A percentile compares a stretch with the other conserved stretches of the same genome.
These are phyloP conservation scores for Sphenopsis melanotis DNA, from an alignment of 2,797 vertebrate genomes.

Conservation along the genomic window DNA sequence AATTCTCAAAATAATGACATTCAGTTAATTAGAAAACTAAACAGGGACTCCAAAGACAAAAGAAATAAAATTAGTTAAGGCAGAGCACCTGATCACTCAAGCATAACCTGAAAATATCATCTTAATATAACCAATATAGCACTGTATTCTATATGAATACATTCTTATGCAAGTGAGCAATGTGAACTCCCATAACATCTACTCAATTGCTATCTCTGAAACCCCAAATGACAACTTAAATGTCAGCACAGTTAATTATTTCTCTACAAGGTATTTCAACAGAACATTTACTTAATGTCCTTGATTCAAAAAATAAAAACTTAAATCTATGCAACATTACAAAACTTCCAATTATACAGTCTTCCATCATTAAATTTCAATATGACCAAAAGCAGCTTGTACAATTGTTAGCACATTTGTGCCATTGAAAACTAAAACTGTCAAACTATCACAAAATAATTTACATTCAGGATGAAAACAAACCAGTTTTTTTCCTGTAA, in stretches of 20 bases:
- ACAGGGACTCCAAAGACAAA: not conserved
- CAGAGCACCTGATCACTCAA: not conserved
- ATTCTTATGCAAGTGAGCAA: constrained; percentile 4
- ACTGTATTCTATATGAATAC: not conserved
- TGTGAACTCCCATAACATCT: not conserved
- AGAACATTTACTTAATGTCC: not conserved
- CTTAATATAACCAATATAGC: not conserved
- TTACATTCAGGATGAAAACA: not conserved
- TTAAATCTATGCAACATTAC: not conserved
- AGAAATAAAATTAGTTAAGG: not conserved
- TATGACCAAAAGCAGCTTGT: not conserved
- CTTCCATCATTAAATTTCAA: not conserved
- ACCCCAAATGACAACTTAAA: constrained; percentile 26
- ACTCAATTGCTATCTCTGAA: not conserved
- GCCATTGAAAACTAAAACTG: not conserved
- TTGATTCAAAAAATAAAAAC: not conserved
- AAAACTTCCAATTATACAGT: not conserved
- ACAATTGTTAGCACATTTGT: not conserved
- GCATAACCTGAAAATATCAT: not conserved
- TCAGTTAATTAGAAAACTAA: not conserved
- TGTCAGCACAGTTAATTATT: constrained; percentile 51
- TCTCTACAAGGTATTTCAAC: constrained; percentile 3
- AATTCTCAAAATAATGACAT: not conserved
- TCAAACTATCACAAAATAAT: not conserved
- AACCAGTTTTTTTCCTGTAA: not conserved